Conservation (phyloP, 2,113 vertebrate species). For the Gallinago paraguaiae region DNA sequence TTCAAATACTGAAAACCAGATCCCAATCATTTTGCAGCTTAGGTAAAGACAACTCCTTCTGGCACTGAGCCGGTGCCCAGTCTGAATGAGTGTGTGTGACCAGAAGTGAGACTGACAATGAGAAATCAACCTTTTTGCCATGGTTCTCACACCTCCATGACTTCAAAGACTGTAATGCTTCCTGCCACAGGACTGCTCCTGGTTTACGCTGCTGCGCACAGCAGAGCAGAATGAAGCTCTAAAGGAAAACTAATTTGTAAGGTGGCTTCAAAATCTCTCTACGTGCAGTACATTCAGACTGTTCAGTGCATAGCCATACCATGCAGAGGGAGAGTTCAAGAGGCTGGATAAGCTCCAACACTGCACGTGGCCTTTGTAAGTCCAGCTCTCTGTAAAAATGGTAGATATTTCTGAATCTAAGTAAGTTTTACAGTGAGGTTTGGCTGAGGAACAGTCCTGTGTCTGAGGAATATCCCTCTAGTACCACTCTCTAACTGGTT, state of each 20-base stretch:
- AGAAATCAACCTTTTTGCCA: background rate
- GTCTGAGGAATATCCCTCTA: background rate
- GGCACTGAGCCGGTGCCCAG: fast-evolving
- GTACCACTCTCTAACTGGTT: background rate
- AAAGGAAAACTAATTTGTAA: background rate
- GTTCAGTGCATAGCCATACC: background rate
- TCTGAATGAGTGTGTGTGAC: background rate
- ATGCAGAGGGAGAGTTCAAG: background rate
- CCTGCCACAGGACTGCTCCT: background rate
- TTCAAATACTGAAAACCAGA: background rate
- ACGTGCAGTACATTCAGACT: background rate
- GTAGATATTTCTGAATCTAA: background rate
- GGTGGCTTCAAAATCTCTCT: background rate
- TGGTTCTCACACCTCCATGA: fast-evolving
- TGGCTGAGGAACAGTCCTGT: background rate
- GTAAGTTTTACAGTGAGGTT: background rate
- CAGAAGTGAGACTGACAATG: background rate
- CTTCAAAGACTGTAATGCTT: background rate
- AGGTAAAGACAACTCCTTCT: background rate
- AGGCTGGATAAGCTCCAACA: background rate
- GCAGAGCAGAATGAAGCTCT: background rate
- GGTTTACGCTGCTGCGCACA: background rate
- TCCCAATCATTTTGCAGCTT: background rate
- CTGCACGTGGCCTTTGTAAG: fast-evolving
- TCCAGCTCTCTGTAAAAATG: background rate